These are phyloP conservation scores for Papilio protenor DNA, from an alignment of 2,888 invertebrate genomes.

Conservation along the genomic window DNA sequence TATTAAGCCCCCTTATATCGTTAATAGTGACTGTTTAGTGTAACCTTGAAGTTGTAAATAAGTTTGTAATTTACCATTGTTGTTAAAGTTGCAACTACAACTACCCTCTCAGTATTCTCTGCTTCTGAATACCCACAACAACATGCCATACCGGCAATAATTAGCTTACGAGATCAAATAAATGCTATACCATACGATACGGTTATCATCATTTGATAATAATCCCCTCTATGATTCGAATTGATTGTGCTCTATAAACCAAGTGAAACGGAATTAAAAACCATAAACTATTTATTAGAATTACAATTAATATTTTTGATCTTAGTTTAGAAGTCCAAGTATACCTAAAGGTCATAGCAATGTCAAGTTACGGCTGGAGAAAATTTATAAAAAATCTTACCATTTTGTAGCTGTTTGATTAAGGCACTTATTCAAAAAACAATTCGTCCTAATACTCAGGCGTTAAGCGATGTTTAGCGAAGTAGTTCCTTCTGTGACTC, in stretches of 20 bases:
- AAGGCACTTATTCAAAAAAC: conserved; percentile 15
- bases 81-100: conserved; percentile 29
- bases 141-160: conserved; percentile 41
- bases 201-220: conserved; percentile 40
- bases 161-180: conserved; percentile 35
- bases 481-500: not conserved
- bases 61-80: conserved; percentile 39
- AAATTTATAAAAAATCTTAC: conserved; percentile 60
- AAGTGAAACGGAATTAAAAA: conserved; percentile 27
- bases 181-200: conserved; percentile 37
- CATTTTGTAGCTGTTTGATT: conserved; percentile 56
- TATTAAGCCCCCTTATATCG: not conserved
- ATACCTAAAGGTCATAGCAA: conserved; percentile 71
- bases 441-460: not conserved
- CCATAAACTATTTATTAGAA: conserved; percentile 5
- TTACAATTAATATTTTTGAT: not conserved
- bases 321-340: conserved; percentile 6
- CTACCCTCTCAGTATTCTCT: conserved; percentile 29
- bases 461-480: not conserved
- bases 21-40: not conserved
- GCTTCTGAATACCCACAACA: conserved; percentile 37
- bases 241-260: conserved; percentile 11
- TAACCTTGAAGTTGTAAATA: conserved; percentile 9
- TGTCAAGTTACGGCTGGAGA: conserved; percentile 64
- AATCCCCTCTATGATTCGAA: conserved; percentile 35